phyloP scores from a whole-genome alignment of 2,888 invertebrate species.

The Dasypolia templi region DNA sequence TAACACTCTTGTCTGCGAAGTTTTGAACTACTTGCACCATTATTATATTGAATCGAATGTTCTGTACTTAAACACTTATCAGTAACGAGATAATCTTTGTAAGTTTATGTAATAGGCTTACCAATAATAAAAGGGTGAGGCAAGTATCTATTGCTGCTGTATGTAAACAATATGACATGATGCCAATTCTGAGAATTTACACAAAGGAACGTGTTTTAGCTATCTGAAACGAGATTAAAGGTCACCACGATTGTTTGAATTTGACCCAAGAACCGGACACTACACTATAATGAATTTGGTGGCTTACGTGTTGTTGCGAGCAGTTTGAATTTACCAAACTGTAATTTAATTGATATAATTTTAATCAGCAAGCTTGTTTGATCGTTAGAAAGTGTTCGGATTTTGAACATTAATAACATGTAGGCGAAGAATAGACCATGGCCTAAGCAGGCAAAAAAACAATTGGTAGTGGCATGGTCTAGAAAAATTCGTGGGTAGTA shows the following conservation, averaged over 20 bases:
- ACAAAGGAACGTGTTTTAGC: constrained; percentile 84
- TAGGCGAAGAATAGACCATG: too few species aligned
- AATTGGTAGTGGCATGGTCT: not conserved
- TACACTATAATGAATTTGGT: constrained; percentile 80
- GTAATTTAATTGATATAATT: constrained; percentile 16
- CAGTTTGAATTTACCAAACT: not conserved
- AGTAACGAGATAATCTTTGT: constrained; percentile 30
- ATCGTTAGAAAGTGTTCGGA: not conserved
- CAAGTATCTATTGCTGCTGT: constrained; percentile 66
- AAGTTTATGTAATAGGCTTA: constrained; percentile 33
- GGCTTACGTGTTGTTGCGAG: constrained; percentile 58
- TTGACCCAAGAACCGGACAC: constrained; percentile 87
- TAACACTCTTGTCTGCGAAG: constrained; percentile 31
- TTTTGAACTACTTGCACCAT: not conserved
- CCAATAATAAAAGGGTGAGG: constrained; percentile 62
- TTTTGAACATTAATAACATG: not conserved
- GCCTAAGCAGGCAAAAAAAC: not conserved
- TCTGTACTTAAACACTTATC: constrained; percentile 9
- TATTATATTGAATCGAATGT: constrained; percentile 13
- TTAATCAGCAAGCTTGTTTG: not conserved
- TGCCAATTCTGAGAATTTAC: constrained; percentile 83
- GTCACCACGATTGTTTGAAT: constrained; percentile 86
- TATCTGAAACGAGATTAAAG: constrained; percentile 88
- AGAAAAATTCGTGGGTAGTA: not conserved
- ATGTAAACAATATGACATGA: constrained; percentile 78